Conservation (phyloP, 1,140 invertebrate genomes). For the Cyclargus thomasi region DNA sequence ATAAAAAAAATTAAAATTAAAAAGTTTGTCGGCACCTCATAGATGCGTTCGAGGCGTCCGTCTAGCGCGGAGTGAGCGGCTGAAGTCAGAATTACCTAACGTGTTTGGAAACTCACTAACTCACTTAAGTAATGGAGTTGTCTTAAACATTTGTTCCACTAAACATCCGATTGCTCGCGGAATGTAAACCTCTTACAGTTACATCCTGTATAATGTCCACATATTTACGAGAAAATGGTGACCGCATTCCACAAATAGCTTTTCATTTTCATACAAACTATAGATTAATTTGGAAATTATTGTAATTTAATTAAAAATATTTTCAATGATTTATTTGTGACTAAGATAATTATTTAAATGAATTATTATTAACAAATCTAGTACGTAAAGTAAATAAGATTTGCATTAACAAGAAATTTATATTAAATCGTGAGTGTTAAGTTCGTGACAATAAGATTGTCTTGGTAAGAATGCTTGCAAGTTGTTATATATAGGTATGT, state of each 20-base stretch:
- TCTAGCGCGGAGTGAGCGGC: constrained; percentile 35
- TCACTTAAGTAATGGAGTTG: constrained; percentile 39
- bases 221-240: neutral
- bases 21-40: constrained; percentile 22
- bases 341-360: too few species aligned
- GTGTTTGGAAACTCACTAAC: constrained; percentile 47
- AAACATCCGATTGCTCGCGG: constrained; percentile 34
- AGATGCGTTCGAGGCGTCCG: constrained; percentile 41
- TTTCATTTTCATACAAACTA: too few species aligned
- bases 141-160: constrained; percentile 57
- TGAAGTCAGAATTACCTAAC: constrained; percentile 43
- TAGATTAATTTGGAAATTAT: too few species aligned
- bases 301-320: too few species aligned
- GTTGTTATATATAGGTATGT: too few species aligned
- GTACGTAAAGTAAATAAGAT: neutral
- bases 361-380: too few species aligned
- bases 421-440: constrained; percentile 36
- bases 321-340: too few species aligned
- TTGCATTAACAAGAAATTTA: constrained; percentile 17
- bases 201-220: neutral
- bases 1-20: constrained; percentile 17
- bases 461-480: constrained; percentile 43
- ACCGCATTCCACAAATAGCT: neutral
- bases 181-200: neutral
- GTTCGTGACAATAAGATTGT: constrained; percentile 53